Percentiles rank a stretch among this genome's conserved stretches.
Conservation (phyloP, 2,888 invertebrate genomes). For the Poecilobothrus nobilitatus region DNA sequence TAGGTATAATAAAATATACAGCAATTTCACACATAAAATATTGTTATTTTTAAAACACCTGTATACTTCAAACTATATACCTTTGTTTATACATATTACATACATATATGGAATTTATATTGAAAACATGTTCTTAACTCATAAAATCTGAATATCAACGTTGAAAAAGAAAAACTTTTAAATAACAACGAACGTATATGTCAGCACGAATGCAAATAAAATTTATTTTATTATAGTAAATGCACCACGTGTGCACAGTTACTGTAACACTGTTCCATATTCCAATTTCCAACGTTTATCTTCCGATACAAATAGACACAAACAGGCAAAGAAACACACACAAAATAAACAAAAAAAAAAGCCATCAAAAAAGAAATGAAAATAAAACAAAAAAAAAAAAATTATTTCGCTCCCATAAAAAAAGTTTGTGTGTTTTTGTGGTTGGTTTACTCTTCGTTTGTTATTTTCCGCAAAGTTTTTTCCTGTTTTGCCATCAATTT, state of each 20-base stretch:
- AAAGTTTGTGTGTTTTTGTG: neutral
- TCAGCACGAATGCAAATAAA: slow-evolving; percentile 2
- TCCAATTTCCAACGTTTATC: no score
- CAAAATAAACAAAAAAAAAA: no score
- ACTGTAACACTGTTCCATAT: neutral
- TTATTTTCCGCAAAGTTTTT: neutral
- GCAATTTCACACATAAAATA: no score
- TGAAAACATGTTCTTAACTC: no score
- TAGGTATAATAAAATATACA: no score
- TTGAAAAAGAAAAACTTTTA: neutral
- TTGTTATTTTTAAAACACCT: no score
- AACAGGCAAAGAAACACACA: neutral
- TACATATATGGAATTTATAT: no score
- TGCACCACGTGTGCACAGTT: neutral
- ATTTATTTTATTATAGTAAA: neutral
- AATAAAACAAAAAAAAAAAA: neutral
- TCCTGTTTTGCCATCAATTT: neutral
- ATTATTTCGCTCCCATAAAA: neutral
- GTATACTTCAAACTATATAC: no score
- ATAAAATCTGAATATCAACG: no score
- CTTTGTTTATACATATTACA: no score
- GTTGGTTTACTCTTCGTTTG: neutral
- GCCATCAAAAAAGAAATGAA: neutral
- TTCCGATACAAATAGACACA: no score
- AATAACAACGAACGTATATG: neutral